Conservation (phyloP, 2,797 vertebrate genomes). For the Buphagus erythrorhynchus region DNA sequence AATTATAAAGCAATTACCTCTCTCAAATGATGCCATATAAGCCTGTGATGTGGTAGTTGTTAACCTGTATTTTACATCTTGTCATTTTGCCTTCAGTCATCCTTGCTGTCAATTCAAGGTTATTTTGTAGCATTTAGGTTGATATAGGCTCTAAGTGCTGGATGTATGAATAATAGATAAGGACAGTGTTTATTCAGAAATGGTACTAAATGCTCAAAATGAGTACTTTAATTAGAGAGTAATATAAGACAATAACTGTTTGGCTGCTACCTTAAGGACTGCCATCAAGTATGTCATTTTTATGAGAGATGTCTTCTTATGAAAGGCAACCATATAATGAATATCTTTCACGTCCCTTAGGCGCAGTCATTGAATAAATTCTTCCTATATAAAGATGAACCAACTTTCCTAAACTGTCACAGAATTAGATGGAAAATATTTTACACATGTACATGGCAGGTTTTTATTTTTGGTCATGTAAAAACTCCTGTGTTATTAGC, state of each 20-base stretch:
- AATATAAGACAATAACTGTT: neutral
- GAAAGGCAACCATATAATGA: neutral
- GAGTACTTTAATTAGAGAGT: neutral
- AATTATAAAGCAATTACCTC: neutral
- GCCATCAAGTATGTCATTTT: neutral
- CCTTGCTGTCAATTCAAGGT: neutral
- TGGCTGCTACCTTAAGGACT: neutral
- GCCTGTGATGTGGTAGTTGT: neutral
- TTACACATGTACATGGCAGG: accelerated
- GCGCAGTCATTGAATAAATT: neutral
- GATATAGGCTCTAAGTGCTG: neutral
- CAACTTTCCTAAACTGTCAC: neutral
- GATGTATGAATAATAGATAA: neutral
- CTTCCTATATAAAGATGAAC: neutral
- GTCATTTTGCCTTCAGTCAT: neutral
- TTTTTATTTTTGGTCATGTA: neutral
- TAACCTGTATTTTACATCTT: neutral
- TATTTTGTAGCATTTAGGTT: neutral
- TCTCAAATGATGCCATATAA: neutral
- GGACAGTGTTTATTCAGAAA: neutral
- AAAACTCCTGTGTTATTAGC: neutral
- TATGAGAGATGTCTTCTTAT: neutral
- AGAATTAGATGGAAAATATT: neutral
- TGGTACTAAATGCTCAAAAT: neutral
- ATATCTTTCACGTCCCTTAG: accelerated